These are phyloP conservation scores for Oriolus oriolus DNA, from an alignment of 2,113 vertebrate species.

Conservation along the genomic window DNA sequence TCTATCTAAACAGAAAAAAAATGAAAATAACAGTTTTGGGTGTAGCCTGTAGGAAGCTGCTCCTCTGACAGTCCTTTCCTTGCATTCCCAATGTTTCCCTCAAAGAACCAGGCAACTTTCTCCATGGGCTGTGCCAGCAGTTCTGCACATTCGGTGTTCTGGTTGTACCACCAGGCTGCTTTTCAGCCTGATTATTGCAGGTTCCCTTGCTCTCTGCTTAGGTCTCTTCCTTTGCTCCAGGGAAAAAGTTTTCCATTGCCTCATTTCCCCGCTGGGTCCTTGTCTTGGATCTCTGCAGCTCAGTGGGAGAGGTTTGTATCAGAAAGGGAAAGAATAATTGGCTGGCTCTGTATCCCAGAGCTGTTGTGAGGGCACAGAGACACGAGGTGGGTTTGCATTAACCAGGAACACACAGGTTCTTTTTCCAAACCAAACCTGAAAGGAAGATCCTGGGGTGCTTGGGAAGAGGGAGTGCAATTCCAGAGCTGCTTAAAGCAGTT, in stretches of 20 bases:
- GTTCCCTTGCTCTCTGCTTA: neutral
- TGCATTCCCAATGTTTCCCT: neutral
- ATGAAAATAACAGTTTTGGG: neutral
- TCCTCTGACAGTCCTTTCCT: neutral
- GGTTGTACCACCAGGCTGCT: neutral
- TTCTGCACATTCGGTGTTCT: rapidly evolving
- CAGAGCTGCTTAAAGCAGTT: neutral
- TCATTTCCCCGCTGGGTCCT: neutral
- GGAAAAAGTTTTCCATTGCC: neutral
- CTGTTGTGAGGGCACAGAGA: neutral
- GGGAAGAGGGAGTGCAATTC: neutral
- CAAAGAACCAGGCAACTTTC: neutral
- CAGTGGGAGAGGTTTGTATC: neutral
- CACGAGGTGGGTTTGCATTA: neutral
- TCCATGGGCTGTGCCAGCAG: neutral
- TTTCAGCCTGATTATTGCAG: neutral
- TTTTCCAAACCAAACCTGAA: neutral
- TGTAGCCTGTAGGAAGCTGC: neutral
- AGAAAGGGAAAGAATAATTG: neutral
- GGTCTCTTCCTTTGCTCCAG: neutral
- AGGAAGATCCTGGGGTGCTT: neutral
- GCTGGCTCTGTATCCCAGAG: neutral
- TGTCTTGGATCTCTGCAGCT: neutral
- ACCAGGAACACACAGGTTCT: rapidly evolving
- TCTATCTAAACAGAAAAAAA: no score